These are phyloP conservation scores for Columbina picui DNA, from an alignment of 2,113 vertebrate genomes.

Conservation along the genomic window DNA sequence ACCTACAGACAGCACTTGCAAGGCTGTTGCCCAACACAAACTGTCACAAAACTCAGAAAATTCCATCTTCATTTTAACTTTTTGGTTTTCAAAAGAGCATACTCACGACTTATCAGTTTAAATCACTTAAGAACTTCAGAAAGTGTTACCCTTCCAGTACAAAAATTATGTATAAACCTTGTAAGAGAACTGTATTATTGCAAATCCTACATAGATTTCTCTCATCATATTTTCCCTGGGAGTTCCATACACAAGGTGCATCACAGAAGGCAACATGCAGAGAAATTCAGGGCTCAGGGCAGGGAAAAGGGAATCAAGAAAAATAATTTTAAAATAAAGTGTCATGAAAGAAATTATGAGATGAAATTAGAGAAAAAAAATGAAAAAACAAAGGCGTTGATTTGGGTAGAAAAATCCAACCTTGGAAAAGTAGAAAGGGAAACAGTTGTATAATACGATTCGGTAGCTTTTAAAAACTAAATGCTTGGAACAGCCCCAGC, in stretches of 20 bases:
- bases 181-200: not conserved
- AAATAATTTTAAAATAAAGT: not conserved
- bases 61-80: not conserved
- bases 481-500: not conserved
- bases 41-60: not conserved
- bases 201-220: not conserved
- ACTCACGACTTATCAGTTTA: not conserved
- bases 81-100: not conserved
- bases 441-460: not conserved
- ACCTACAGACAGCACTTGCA: not conserved
- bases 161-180: not conserved
- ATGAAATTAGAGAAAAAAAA: not conserved
- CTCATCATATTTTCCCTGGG: not conserved
- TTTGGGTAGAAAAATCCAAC: not conserved
- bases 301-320: not conserved
- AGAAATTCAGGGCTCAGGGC: not conserved
- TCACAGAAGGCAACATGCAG: fast-evolving
- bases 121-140: not conserved
- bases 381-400: not conserved
- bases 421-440: not conserved
- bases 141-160: not conserved
- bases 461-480: not conserved
- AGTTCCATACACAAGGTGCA: not conserved
- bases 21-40: not conserved
- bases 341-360: not conserved